Evolutionary conservation across 2,797 vertebrate species (phyloP).

Genomic region (Paguma larvata): DNA sequence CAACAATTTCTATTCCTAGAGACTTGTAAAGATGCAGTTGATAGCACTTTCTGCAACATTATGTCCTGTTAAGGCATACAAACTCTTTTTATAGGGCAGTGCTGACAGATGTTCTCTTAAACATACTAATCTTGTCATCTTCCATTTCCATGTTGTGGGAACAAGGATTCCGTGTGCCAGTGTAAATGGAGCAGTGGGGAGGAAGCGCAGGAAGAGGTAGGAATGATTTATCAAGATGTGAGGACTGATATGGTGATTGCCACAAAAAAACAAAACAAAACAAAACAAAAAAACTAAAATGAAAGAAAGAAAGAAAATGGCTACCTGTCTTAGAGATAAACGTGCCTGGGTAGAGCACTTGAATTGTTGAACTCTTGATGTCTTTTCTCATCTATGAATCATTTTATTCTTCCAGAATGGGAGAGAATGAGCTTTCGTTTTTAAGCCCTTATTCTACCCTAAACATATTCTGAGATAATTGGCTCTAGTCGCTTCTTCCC

Average conservation of each 20-base stretch:
- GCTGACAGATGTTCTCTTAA: conserved; percentile 44
- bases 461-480: not conserved
- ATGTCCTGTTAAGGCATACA: not conserved
- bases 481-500: not conserved
- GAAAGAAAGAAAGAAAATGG: not conserved
- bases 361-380: not conserved
- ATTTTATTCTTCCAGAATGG: not conserved
- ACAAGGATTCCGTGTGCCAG: not conserved
- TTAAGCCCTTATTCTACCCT: not conserved
- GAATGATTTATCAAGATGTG: not conserved
- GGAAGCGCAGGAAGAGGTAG: not conserved
- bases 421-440: not conserved
- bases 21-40: not conserved
- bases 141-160: conserved; percentile 7
- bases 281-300: not conserved
- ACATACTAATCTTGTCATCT: not conserved
- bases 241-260: not conserved
- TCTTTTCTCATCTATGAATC: not conserved
- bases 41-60: not conserved
- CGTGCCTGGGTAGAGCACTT: not conserved
- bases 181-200: not conserved
- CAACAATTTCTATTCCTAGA: not conserved
- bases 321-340: not conserved
- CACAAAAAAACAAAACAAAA: not conserved
- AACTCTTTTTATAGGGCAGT: not conserved